Base-by-base conservation (phyloP, 2,113 vertebrate genomes). In the Clinocottus analis region DNA sequence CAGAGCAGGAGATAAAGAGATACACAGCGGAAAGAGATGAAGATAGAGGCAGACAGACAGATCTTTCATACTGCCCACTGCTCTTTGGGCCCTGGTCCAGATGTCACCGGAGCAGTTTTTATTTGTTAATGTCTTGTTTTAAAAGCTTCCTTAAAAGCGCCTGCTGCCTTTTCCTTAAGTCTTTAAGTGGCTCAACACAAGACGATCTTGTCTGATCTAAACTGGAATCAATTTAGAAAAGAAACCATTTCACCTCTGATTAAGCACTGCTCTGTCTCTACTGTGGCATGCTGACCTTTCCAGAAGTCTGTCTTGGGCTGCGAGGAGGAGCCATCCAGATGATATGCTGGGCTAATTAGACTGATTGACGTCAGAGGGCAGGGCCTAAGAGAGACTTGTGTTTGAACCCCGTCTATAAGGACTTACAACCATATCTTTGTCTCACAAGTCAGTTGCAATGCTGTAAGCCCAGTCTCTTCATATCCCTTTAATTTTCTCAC, bases 221-320 rank as follows among this genome's bases (percentile, higher is more conserved):
- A 91, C 91, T 92, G 89, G 89, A 94, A 94, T 94, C 92, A 91
- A 90, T 94, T 94, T 92, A 83, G 86, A 93, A 94, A 93, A 93
- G 84, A 89, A 94, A 94, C 89, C 90, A 91, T 94, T 95, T 93
- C 90, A 93, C 90, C 90, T 93, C 90, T 89, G 90, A 93, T 94
- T 93, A 90, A 93, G 91, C 80, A 73, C 84, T 88, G 70, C 84
- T 90, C 90, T 91, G 93, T 94, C 91, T 90, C 79, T 87, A 74
- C 86, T 89, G 83, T 91, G 92, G 92, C 90, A 93, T 86, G 89
- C 89, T 95, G 94, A 95, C 94, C 94, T 95, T 95, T 95, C 82
- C 86, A 86, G 84, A 89, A 79, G 81, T 87, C 90, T 91, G 90
- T 85, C 92, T 92, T 86, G 78, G 88, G 90, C 88, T 91, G 80